Conservation (phyloP, 2,113 vertebrate species). For the Laterallus jamaicensis region DNA sequence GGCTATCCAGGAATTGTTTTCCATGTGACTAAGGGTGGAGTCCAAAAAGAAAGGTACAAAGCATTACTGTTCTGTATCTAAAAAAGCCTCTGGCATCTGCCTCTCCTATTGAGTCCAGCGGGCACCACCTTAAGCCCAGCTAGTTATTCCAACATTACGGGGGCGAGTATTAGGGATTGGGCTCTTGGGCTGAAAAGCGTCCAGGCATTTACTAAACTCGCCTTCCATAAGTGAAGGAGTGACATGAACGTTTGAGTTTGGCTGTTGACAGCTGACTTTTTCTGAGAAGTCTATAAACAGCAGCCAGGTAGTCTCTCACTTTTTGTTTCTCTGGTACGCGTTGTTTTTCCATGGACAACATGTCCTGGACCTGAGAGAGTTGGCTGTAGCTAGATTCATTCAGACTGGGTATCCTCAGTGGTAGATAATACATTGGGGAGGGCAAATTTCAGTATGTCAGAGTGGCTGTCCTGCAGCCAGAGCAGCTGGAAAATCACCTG, state of each 20-base stretch:
- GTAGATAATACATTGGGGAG: conserved; percentile 30
- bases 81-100: conserved; percentile 36
- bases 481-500: not conserved
- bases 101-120: not conserved
- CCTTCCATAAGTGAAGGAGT: conserved; percentile 39
- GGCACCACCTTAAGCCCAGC: not conserved
- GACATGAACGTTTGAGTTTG: conserved; percentile 20
- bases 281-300: conserved; percentile 62
- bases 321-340: conserved; percentile 34
- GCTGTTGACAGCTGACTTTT: conserved; percentile 38
- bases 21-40: not conserved
- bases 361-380: conserved; percentile 30
- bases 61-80: conserved; percentile 36
- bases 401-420: conserved; percentile 22
- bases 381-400: conserved; percentile 27
- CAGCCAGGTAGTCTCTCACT: conserved; percentile 67
- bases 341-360: conserved; percentile 68
- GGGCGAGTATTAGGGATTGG: not conserved
- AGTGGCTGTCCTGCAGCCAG: not conserved
- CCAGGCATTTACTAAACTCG: conserved; percentile 34
- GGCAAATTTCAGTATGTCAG: conserved; percentile 36
- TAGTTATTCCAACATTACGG: conserved; percentile 15
- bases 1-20: conserved; percentile 47
- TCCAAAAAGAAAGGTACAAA: conserved; percentile 24
- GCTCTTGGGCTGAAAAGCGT: not conserved